Conservation (phyloP, 2,797 vertebrate genomes). For the Rhinichthys osculus region DNA sequence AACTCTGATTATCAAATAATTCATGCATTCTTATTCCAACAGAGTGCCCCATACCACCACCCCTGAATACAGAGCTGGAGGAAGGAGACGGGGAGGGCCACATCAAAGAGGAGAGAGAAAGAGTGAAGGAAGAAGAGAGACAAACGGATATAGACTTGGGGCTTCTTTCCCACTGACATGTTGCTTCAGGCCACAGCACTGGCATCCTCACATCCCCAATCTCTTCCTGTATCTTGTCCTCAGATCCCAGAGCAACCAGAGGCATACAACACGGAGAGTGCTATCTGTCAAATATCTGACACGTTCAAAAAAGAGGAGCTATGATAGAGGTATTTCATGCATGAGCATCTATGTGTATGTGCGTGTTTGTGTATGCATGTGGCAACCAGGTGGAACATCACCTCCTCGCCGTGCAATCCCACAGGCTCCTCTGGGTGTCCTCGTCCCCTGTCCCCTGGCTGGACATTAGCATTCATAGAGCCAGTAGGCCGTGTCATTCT, state of each 20-base stretch:
- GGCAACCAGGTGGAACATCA: conserved; percentile 48
- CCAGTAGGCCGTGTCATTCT: conserved; percentile 79
- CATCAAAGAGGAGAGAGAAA: conserved; percentile 36
- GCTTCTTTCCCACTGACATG: conserved; percentile 42
- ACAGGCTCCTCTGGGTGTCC: conserved; percentile 49
- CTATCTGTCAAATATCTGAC: conserved; percentile 48
- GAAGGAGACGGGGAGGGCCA: conserved; percentile 38
- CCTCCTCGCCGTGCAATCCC: conserved; percentile 22
- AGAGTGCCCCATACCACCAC: conserved; percentile 67
- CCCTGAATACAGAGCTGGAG: conserved; percentile 70
- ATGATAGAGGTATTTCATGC: conserved; percentile 53
- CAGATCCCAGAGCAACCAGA: conserved; percentile 43
- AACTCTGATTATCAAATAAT: conserved; percentile 85
- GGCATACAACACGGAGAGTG: conserved; percentile 1
- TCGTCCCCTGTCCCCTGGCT: conserved; percentile 55
- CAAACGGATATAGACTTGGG: conserved; percentile 9
- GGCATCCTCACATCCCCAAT: conserved; percentile 50
- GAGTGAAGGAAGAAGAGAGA: conserved; percentile 7
- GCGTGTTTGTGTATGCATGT: conserved; percentile 38
- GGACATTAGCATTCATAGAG: conserved; percentile 84
- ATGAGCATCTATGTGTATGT: conserved; percentile 30
- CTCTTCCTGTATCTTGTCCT: conserved; percentile 54
- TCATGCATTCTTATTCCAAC: conserved; percentile 81
- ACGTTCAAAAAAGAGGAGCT: conserved; percentile 20
- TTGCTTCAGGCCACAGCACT: conserved; percentile 39